Evolutionary conservation across 2,888 invertebrate species (phyloP).

Genomic region (Malthinus flaveolus): DNA sequence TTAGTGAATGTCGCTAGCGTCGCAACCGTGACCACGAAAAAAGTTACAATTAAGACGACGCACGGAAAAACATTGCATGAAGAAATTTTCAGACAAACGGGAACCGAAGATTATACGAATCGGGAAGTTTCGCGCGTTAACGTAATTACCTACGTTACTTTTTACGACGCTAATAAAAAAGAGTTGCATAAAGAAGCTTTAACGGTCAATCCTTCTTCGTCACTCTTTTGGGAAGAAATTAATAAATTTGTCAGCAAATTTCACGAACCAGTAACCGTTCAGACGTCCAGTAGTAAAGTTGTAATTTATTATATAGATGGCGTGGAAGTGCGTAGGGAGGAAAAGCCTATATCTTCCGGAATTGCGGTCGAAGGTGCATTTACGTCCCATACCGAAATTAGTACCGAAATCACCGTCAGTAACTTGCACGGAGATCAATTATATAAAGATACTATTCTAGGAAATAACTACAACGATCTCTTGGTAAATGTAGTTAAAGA

Average conservation of each 20-base stretch:
- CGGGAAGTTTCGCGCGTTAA: constrained; percentile 3
- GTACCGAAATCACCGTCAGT: constrained; percentile 2
- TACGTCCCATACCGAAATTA: neutral
- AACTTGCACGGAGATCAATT: neutral
- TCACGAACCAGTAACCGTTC: constrained; percentile 6
- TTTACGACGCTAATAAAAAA: constrained; percentile 1
- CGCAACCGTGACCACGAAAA: constrained; percentile 9
- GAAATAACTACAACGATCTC: neutral
- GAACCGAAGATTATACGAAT: constrained; percentile 1
- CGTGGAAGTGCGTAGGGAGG: constrained; percentile 10
- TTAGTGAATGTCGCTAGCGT: neutral
- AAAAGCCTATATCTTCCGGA: neutral
- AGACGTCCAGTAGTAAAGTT: constrained; percentile 5
- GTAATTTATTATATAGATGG: constrained; percentile 10
- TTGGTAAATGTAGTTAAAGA: constrained; percentile 3
- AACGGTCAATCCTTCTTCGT: neutral
- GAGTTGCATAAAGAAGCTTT: constrained; percentile 10
- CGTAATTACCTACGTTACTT: constrained; percentile 6
- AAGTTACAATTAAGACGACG: neutral
- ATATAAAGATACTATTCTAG: neutral
- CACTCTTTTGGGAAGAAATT: constrained; percentile 19
- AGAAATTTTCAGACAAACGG: constrained; percentile 9
- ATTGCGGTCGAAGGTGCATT: neutral
- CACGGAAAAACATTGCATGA: constrained; percentile 9
- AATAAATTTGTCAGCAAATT: constrained; percentile 8